These are phyloP conservation scores for Neosilurus hyrtlii DNA, from an alignment of 2,797 vertebrate species.

Conservation along the genomic window DNA sequence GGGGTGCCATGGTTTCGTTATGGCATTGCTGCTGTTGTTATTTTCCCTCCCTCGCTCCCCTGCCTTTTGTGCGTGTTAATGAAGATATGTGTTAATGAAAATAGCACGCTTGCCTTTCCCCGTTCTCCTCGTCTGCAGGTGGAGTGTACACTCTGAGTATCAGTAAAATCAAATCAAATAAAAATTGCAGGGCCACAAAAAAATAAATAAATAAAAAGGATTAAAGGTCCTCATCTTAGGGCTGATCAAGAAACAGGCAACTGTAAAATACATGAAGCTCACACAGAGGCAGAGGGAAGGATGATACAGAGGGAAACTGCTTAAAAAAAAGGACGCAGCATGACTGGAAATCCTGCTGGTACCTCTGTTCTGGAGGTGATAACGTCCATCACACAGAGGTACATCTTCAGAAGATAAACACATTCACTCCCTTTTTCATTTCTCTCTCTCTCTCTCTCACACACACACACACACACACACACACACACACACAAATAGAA, in stretches of 20 bases:
- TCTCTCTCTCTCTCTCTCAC: background rate
- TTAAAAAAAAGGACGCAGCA: constrained; percentile 63
- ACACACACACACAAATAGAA: constrained; percentile 23
- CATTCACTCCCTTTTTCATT: constrained; percentile 14
- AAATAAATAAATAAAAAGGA: constrained; percentile 58
- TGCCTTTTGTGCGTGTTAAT: constrained; percentile 63
- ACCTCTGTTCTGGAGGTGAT: constrained; percentile 59
- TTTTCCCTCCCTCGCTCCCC: constrained; percentile 34
- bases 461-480: constrained; percentile 42
- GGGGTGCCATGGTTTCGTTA: constrained; percentile 69
- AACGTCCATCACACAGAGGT: constrained; percentile 64
- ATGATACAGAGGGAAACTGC: constrained; percentile 24
- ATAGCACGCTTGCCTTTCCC: constrained; percentile 39
- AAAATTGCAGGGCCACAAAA: too few species aligned
- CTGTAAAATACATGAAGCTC: constrained; percentile 65
- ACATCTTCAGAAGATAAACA: constrained; percentile 60
- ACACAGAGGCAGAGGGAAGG: constrained; percentile 54
- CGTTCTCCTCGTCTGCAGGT: constrained; percentile 57
- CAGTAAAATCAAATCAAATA: constrained; percentile 14
- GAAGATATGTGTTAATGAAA: constrained; percentile 72
- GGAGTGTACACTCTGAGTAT: constrained; percentile 53
- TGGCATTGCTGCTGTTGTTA: constrained; percentile 60
- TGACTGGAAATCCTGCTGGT: constrained; percentile 64
- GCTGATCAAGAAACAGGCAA: constrained; percentile 69
- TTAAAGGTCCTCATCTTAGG: constrained; percentile 74